Conservation (phyloP, 2,113 vertebrate species). For the Theristicus caerulescens region DNA sequence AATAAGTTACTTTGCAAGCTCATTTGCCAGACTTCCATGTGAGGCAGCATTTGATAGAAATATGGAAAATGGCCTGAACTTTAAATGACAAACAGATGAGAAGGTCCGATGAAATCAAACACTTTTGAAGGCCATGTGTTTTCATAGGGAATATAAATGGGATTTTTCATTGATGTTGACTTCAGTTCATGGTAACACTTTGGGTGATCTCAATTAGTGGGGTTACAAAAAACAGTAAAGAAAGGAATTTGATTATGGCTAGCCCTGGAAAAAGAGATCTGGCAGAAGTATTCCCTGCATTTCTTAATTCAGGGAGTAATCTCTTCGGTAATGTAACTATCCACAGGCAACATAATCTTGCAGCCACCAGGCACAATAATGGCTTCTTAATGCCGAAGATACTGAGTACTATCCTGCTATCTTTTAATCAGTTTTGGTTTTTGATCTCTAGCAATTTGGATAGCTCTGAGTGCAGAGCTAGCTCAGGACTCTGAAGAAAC, state of each 20-base stretch:
- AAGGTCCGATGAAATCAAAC: constrained; percentile 81
- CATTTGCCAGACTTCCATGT: constrained; percentile 81
- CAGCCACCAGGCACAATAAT: neutral
- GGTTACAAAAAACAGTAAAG: constrained; percentile 84
- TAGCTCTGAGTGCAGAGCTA: neutral
- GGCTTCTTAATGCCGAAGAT: neutral
- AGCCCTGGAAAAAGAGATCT: constrained; percentile 58
- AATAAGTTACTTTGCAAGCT: constrained; percentile 79
- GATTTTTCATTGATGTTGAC: constrained; percentile 93
- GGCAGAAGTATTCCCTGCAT: constrained; percentile 7
- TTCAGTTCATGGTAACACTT: constrained; percentile 82
- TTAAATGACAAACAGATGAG: constrained; percentile 94
- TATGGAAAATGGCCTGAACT: constrained; percentile 84
- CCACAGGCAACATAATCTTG: neutral
- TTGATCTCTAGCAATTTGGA: neutral
- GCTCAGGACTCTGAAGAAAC: neutral
- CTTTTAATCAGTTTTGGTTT: neutral
- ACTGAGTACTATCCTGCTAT: neutral
- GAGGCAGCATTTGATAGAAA: constrained; percentile 88
- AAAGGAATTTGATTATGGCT: constrained; percentile 77
- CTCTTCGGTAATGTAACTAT: neutral
- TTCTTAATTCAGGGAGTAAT: constrained; percentile 50
- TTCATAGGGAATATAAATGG: constrained; percentile 83
- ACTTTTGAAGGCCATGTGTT: constrained; percentile 83
- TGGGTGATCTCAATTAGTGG: constrained; percentile 86